Percentiles rank a stretch among this genome's conserved stretches.
These are phyloP conservation scores for Polylopha cassiicola DNA, from an alignment of 2,888 invertebrate species.

Conservation along the genomic window DNA sequence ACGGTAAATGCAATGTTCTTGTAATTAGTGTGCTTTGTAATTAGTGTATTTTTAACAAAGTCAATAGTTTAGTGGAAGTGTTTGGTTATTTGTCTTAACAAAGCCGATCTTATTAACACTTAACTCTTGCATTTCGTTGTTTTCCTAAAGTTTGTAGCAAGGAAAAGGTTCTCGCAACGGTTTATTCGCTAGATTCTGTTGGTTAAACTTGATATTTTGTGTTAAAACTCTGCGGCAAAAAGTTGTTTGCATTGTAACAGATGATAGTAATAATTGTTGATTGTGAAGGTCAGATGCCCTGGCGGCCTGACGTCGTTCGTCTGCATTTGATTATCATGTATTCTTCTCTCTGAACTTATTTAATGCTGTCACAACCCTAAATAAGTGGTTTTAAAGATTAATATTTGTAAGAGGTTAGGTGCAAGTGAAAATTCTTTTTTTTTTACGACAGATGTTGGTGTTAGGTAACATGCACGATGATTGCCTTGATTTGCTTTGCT, in stretches of 20 bases:
- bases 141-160: constrained; percentile 45
- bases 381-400: not conserved
- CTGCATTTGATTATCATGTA: constrained; percentile 17
- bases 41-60: constrained; percentile 49
- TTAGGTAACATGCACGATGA: constrained; percentile 20
- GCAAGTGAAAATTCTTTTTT: too few species aligned
- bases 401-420: constrained; percentile 39
- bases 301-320: constrained; percentile 28
- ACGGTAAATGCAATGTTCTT: constrained; percentile 78
- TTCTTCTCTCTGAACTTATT: constrained; percentile 2
- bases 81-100: constrained; percentile 62
- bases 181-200: constrained; percentile 33
- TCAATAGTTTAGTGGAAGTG: constrained; percentile 61
- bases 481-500: constrained; percentile 16
- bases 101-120: constrained; percentile 65
- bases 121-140: constrained; percentile 52
- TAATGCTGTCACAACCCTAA: not conserved
- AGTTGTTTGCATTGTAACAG: constrained; percentile 52
- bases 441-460: constrained; percentile 20
- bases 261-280: constrained; percentile 52
- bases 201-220: constrained; percentile 28
- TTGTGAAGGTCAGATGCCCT: constrained; percentile 42
- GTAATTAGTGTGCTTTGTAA: constrained; percentile 62
- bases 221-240: constrained; percentile 34
- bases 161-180: constrained; percentile 54